Conservation (phyloP, 2,888 invertebrate genomes). For the Ormyrus thymus region DNA sequence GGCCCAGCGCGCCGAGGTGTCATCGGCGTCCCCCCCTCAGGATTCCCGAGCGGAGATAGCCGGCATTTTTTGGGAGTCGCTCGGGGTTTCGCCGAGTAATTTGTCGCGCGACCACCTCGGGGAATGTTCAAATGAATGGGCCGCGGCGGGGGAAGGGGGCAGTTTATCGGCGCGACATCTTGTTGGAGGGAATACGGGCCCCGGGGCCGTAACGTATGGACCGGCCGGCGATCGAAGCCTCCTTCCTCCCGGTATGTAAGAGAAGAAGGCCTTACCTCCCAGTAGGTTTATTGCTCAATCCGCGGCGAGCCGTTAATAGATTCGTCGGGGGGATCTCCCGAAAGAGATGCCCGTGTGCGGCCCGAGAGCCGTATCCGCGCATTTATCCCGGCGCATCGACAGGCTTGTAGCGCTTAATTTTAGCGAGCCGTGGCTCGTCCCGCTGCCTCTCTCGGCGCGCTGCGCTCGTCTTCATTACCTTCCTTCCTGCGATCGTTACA, state of each 20-base stretch:
- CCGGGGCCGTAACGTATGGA: too few relatives aligned
- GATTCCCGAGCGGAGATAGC: constrained; percentile 73
- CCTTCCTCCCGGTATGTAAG: constrained; percentile 44
- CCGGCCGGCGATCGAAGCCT: too few relatives aligned
- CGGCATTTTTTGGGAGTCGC: constrained; percentile 62
- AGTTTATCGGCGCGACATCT: constrained; percentile 75
- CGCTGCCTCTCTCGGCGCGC: not conserved
- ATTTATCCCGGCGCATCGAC: constrained; percentile 48
- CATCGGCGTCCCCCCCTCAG: constrained; percentile 50
- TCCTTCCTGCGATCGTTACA: too few relatives aligned
- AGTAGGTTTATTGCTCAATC: constrained; percentile 75
- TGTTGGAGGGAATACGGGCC: constrained; percentile 72
- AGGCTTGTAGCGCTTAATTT: constrained; percentile 43
- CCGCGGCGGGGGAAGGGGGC: constrained; percentile 62
- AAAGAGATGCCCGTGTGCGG: not conserved
- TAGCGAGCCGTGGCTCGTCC: not conserved
- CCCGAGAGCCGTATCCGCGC: not conserved
- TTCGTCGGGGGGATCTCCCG: constrained; percentile 65
- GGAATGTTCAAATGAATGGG: constrained; percentile 75
- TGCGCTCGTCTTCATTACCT: too few relatives aligned
- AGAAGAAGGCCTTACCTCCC: constrained; percentile 70
- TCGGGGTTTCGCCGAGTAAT: constrained; percentile 72
- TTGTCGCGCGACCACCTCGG: constrained; percentile 75
- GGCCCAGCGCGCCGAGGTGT: constrained; percentile 27
- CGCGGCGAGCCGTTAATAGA: constrained; percentile 72